A percentile compares a stretch with the other conserved stretches of the same genome.
phyloP scores from a whole-genome alignment of 2,797 vertebrate species.

The Fringilla coelebs region DNA sequence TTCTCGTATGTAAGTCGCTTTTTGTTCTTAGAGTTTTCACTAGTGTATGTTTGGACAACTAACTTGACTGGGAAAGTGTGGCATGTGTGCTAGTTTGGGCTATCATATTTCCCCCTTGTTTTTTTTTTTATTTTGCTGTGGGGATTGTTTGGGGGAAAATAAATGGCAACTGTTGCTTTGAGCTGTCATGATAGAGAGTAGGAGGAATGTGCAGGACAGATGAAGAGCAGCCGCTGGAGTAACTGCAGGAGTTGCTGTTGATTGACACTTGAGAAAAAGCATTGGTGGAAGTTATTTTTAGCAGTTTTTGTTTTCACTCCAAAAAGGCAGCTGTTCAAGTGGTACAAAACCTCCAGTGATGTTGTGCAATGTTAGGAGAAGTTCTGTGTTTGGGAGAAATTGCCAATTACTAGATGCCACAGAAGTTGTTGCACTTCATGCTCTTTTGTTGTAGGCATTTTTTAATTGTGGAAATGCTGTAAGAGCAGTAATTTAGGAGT shows the following conservation, averaged over 20 bases:
- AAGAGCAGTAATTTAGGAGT: neutral
- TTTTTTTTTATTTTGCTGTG: neutral
- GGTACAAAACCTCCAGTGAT: neutral
- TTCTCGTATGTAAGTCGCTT: neutral
- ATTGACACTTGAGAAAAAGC: neutral
- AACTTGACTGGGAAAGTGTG: neutral
- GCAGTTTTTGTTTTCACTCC: conserved; percentile 33
- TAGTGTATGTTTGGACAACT: neutral
- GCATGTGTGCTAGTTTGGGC: neutral
- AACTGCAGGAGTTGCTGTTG: neutral
- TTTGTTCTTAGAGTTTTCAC: neutral
- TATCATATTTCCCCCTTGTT: rapidly evolving
- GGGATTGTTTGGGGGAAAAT: neutral
- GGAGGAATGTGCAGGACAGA: conserved; percentile 2
- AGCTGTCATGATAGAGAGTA: neutral
- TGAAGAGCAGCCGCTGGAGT: neutral
- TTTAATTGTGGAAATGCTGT: neutral
- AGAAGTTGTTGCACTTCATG: neutral
- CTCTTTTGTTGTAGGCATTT: neutral
- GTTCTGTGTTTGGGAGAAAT: neutral
- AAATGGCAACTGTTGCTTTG: conserved; percentile 20
- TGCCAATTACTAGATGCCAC: neutral
- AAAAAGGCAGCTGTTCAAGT: conserved; percentile 1
- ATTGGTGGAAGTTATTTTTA: conserved; percentile 30
- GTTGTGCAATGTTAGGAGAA: neutral